phyloP scores from a whole-genome alignment of 1,140 invertebrate genomes.

The Temnothorax curvispinosus region DNA sequence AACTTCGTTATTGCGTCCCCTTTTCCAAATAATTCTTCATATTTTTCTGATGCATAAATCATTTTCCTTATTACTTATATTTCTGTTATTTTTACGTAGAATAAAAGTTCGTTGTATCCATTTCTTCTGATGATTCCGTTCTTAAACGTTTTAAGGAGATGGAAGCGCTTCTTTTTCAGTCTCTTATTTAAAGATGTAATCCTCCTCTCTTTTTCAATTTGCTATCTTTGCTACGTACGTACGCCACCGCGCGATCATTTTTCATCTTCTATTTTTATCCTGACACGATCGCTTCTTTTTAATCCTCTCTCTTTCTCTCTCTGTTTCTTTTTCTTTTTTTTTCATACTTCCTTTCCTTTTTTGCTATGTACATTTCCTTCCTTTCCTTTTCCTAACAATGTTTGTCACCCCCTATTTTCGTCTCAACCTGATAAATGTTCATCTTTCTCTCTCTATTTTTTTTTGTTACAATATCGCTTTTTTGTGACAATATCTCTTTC shows the following conservation, averaged over 20 bases:
- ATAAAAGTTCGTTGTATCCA: background rate
- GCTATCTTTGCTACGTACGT: constrained; percentile 12
- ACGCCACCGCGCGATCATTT: background rate
- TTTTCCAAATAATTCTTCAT: background rate
- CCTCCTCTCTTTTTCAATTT: constrained; percentile 10
- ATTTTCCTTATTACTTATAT: background rate
- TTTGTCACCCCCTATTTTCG: constrained; percentile 30
- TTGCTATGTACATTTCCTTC: constrained; percentile 65
- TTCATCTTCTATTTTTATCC: constrained; percentile 38
- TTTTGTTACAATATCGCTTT: constrained; percentile 36
- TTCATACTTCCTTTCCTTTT: constrained; percentile 52
- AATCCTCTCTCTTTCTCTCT: constrained; percentile 42
- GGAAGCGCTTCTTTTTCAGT: background rate
- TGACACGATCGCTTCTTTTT: background rate
- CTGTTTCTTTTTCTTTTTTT: constrained; percentile 38
- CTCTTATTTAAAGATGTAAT: constrained; percentile 21
- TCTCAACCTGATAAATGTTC: constrained; percentile 10
- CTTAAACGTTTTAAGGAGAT: constrained; percentile 14
- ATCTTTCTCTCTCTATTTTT: background rate
- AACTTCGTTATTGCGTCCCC: background rate
- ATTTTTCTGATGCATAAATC: background rate
- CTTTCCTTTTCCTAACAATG: background rate
- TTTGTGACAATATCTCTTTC: constrained; percentile 21
- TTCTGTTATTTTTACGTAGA: background rate
- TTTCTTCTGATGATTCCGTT: background rate